These are phyloP conservation scores for Syncerus caffer DNA, from an alignment of 2,797 vertebrate genomes.

Conservation along the genomic window DNA sequence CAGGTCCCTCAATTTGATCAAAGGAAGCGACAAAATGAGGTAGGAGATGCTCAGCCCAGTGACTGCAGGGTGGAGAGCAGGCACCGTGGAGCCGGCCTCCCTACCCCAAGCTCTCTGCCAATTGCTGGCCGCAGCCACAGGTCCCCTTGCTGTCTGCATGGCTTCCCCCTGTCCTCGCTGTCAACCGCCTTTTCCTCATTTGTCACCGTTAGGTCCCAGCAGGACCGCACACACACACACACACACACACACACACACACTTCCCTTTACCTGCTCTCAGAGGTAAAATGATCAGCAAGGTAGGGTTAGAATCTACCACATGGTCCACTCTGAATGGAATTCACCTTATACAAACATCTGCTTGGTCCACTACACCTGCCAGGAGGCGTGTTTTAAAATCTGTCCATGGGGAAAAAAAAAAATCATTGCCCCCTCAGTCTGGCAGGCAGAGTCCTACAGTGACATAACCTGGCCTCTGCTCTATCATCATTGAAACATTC, in stretches of 20 bases:
- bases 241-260: neutral
- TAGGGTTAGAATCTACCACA: neutral
- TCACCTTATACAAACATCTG: neutral
- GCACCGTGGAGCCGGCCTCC: neutral
- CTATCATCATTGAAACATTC: neutral
- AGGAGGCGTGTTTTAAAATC: neutral
- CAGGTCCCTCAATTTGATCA: neutral
- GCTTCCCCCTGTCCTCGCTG: neutral
- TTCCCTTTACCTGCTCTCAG: neutral
- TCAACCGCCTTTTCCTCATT: neutral
- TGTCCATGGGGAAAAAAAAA: neutral
- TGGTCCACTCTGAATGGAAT: neutral
- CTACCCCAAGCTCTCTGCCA: neutral
- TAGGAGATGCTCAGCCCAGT: neutral
- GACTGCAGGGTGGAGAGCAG: neutral
- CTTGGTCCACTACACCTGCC: neutral
- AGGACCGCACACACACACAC: neutral
- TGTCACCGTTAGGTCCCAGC: neutral
- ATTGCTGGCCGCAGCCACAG: neutral
- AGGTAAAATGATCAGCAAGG: slow-evolving; percentile 7
- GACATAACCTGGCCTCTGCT: neutral
- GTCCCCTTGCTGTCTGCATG: neutral
- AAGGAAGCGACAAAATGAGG: neutral
- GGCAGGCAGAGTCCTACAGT: neutral
- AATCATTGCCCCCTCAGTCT: neutral